These are phyloP conservation scores for Dermochelys coriacea DNA, from an alignment of 2,797 vertebrate genomes.

Conservation along the genomic window DNA sequence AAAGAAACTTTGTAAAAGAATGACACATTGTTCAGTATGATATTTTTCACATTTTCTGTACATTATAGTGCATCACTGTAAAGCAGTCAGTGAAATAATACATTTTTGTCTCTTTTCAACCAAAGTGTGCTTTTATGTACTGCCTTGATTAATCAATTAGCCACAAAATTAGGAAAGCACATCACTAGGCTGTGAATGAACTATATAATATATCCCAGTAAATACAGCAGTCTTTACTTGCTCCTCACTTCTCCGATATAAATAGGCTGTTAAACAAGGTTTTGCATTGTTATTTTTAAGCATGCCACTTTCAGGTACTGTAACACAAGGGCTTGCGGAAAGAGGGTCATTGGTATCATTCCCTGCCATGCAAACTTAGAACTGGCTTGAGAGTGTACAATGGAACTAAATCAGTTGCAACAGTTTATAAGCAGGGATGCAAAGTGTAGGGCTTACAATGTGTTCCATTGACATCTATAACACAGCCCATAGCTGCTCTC, in stretches of 20 bases:
- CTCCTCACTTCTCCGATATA: neutral
- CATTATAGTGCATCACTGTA: conserved; percentile 44
- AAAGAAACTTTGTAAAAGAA: conserved; percentile 18
- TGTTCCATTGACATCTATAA: neutral
- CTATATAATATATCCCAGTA: conserved; percentile 42
- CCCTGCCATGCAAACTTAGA: conserved; percentile 60
- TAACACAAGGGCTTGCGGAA: conserved; percentile 18
- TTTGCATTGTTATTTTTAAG: fast-evolving
- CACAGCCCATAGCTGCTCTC: neutral
- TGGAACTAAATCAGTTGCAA: neutral
- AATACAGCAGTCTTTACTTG: conserved; percentile 19
- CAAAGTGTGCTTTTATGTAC: conserved; percentile 62
- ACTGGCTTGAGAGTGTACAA: neutral
- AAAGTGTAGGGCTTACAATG: neutral
- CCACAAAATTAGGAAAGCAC: conserved; percentile 60
- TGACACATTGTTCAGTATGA: conserved; percentile 8
- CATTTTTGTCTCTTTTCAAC: conserved; percentile 41
- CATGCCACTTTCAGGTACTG: neutral
- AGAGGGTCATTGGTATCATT: neutral
- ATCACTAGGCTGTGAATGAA: conserved; percentile 54
- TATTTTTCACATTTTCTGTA: conserved; percentile 50
- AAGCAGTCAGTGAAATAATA: conserved; percentile 58
- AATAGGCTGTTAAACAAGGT: neutral
- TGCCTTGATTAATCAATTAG: conserved; percentile 29
- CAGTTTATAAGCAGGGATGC: neutral